These are phyloP conservation scores for Cheirogaleus medius DNA, from an alignment of 2,113 vertebrate species.

Conservation along the genomic window DNA sequence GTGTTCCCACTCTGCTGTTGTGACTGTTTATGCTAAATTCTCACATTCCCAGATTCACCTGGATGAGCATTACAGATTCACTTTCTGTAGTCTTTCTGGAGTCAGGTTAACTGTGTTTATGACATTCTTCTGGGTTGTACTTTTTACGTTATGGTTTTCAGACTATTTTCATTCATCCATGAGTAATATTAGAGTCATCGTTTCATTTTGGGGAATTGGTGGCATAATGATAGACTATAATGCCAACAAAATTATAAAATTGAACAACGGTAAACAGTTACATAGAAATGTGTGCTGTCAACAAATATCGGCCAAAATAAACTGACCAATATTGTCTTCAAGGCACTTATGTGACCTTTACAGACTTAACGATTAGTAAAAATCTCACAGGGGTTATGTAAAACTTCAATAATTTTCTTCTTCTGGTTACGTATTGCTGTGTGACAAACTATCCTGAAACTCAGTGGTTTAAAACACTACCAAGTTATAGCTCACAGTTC, in stretches of 20 bases:
- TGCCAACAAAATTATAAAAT: neutral
- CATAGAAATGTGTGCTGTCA: neutral
- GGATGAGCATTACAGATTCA: neutral
- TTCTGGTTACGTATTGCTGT: neutral
- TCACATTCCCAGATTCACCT: neutral
- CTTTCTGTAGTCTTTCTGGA: neutral
- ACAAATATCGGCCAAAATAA: neutral
- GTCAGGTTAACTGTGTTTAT: conserved; percentile 4
- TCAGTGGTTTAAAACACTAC: neutral
- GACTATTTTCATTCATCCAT: conserved; percentile 4
- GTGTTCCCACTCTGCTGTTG: neutral
- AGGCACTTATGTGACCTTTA: neutral
- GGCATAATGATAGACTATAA: neutral
- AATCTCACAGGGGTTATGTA: neutral
- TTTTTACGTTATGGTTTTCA: neutral
- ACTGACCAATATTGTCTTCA: neutral
- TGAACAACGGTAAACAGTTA: conserved; percentile 18
- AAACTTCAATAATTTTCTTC: conserved; percentile 18
- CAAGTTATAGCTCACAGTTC: neutral
- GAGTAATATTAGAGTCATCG: neutral
- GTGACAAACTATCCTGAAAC: neutral
- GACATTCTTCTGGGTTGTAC: neutral
- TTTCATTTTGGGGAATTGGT: neutral
- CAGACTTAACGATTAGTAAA: neutral
- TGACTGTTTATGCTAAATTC: conserved; percentile 4